Conservation (phyloP, 2,113 vertebrate genomes). For the Oncorhynchus keta region DNA sequence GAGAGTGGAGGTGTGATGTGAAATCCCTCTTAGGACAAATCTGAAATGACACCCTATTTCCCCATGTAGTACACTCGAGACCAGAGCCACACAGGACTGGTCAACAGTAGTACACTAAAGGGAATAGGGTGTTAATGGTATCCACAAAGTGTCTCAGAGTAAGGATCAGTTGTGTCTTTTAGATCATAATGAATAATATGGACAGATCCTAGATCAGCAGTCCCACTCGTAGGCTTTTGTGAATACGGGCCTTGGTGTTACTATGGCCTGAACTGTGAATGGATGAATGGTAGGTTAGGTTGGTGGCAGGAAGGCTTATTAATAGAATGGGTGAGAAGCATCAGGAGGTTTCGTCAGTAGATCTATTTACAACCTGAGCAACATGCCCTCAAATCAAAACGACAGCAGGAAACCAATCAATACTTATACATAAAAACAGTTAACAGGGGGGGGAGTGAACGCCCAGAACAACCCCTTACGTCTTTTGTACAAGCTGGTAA, state of each 20-base stretch:
- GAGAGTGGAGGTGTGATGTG: neutral
- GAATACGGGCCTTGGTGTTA: neutral
- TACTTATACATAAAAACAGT: slow-evolving; percentile 77
- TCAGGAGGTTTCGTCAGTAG: slow-evolving; percentile 45
- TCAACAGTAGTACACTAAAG: no score
- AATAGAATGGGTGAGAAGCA: slow-evolving; percentile 56
- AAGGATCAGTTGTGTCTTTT: no score
- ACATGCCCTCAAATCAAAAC: slow-evolving; percentile 75
- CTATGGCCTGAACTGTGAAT: slow-evolving; percentile 22
- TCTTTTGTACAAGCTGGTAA: slow-evolving; percentile 89
- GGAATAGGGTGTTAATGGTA: no score
- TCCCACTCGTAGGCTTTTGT: no score
- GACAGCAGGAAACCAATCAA: slow-evolving; percentile 51
- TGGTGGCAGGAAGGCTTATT: slow-evolving; percentile 31
- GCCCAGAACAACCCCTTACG: slow-evolving; percentile 85
- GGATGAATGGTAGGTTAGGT: neutral
- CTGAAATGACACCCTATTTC: no score
- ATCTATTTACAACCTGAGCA: slow-evolving; percentile 73
- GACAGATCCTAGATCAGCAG: no score
- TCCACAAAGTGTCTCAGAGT: no score
- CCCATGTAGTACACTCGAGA: slow-evolving; percentile 24
- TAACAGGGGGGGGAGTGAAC: slow-evolving; percentile 81
- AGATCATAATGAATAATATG: no score
- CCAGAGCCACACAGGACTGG: no score
- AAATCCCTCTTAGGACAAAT: slow-evolving; percentile 11